These are phyloP conservation scores for Oreochromis mossambicus DNA, from an alignment of 2,797 vertebrate species.

Conservation along the genomic window DNA sequence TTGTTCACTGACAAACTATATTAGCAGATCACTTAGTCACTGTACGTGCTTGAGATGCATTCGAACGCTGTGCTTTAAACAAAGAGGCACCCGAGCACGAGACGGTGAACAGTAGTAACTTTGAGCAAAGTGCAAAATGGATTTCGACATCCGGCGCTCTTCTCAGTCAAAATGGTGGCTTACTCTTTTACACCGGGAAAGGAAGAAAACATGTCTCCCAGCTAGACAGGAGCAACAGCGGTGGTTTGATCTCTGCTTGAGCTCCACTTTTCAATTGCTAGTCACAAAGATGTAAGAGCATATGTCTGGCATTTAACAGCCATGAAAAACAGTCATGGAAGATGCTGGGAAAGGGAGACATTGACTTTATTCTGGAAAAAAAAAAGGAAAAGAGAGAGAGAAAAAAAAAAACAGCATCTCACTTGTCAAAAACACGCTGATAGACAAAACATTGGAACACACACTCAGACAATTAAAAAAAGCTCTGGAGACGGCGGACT, in stretches of 20 bases:
- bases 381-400: not conserved
- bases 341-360: conserved; percentile 25
- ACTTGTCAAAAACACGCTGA: conserved; percentile 43
- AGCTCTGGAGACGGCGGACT: conserved; percentile 62
- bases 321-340: conserved; percentile 58
- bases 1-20: conserved; percentile 57
- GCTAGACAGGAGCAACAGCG: conserved; percentile 51
- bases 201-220: conserved; percentile 50
- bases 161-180: conserved; percentile 58
- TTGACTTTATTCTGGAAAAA: conserved; percentile 23
- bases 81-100: not conserved
- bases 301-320: conserved; percentile 73
- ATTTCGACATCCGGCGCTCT: conserved; percentile 13
- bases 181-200: conserved; percentile 4
- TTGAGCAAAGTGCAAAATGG: conserved; percentile 8
- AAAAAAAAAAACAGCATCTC: not conserved
- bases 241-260: conserved; percentile 72
- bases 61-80: conserved; percentile 10
- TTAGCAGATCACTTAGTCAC: conserved; percentile 45
- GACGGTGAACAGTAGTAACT: conserved; percentile 1
- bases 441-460: conserved; percentile 41
- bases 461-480: conserved; percentile 66
- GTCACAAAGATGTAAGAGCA: conserved; percentile 67
- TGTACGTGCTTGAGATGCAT: conserved; percentile 5
- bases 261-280: conserved; percentile 67